Evolutionary conservation across 2,888 invertebrate species (phyloP), one percentile per base, ranked within the genome.

Genomic region (Dolichopus griseipennis): DNA sequence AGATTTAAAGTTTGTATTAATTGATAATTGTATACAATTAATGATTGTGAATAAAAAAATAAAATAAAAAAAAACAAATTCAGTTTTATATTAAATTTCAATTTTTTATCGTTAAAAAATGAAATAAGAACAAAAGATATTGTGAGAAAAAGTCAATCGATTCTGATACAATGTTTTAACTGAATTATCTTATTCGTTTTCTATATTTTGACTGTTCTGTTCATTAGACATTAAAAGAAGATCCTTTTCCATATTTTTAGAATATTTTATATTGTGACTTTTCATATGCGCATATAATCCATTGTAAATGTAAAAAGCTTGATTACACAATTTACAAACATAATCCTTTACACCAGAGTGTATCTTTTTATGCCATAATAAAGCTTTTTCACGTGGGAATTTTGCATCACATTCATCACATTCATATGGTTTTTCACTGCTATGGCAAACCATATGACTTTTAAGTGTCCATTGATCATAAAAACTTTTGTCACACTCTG

Each of bases 271-370:
- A 21, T 21, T 21, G 66, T 71, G 70, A 15, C 64, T 61, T 63
- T 68, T 71, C 69, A 69, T 71, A 52, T 71, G 70, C 34, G 68
- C 67, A 66, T 71, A 69, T 1, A 68, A 63, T 7, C 76, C 77
- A 66, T 67, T 69, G 65, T 63, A 65, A 52, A 69, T 69, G 3
- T 68, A 67, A 68, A 71, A 71, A 1, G 63, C 68, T 43, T 71
- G 68, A 1, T 64, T 65, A 65, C 71, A 71, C 12, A 67, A 67
- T 12, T 66, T 64, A 67, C 68, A 66, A 76, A 77, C 70, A 76
- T 78, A 67, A 27, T 69, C 65, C 37, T 69, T 71, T 7, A 65
- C 61, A 12, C 66, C 66, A 1, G 69, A 67, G 66, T 71, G 71
- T 12, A 71, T 33, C 61, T 68, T 66, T 12, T 63, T 12, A 64